Conservation (phyloP, 1,140 invertebrate genomes). For the Chymomyza costata region DNA sequence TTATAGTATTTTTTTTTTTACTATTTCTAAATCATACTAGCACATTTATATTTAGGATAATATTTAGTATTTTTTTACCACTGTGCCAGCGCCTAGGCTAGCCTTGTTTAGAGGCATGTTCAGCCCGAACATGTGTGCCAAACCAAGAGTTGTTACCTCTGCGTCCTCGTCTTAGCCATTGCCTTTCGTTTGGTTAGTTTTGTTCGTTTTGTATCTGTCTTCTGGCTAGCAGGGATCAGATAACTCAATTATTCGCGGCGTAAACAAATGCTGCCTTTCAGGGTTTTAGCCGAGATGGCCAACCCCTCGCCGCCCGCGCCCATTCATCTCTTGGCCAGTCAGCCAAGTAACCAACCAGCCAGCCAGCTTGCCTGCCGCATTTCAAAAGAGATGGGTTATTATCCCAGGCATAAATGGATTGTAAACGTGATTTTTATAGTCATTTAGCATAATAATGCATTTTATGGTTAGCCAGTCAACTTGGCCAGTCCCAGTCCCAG, state of each 20-base stretch:
- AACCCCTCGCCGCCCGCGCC: constrained; percentile 22
- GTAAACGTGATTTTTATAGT: constrained; percentile 76
- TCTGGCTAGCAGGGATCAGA: constrained; percentile 69
- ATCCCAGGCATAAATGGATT: constrained; percentile 75
- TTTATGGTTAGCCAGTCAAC: constrained; percentile 49
- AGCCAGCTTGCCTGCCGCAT: constrained; percentile 19
- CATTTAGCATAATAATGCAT: constrained; percentile 75
- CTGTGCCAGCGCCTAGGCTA: constrained; percentile 8
- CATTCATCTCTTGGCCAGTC: no score
- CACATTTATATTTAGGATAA: no score
- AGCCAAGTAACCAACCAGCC: constrained; percentile 3
- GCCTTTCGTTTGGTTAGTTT: neutral
- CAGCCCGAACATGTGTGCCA: neutral
- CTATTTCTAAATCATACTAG: no score
- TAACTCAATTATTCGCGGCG: constrained; percentile 75
- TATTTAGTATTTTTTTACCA: no score
- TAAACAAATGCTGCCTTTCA: constrained; percentile 74
- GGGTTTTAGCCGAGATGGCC: constrained; percentile 42
- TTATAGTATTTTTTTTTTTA: no score
- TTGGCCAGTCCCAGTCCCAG: neutral
- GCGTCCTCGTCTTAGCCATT: neutral
- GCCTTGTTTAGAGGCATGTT: constrained; percentile 12
- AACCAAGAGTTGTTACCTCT: constrained; percentile 6
- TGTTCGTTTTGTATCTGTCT: constrained; percentile 51
- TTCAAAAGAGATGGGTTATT: constrained; percentile 71